These are phyloP conservation scores for Papilio aristodemus DNA, from an alignment of 1,140 invertebrate species.

Conservation along the genomic window DNA sequence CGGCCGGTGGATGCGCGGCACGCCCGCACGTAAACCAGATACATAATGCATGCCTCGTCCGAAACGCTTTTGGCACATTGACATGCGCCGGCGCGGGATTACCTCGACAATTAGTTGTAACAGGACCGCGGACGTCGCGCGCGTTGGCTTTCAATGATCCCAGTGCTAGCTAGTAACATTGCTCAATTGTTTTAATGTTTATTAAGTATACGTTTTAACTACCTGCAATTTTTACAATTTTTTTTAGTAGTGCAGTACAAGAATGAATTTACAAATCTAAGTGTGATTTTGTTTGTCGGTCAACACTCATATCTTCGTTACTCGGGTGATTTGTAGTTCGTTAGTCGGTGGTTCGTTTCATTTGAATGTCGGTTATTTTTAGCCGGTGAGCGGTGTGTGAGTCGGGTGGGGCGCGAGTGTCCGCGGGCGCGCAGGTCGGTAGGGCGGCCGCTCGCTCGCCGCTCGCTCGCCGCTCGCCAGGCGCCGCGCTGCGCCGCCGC, in stretches of 20 bases:
- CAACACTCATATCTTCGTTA: not conserved
- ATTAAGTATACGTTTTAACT: no score
- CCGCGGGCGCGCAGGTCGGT: no score
- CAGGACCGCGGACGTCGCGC: not conserved
- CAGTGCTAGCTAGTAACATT: not conserved
- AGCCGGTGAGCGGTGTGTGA: slow-evolving; percentile 1
- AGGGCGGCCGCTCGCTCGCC: not conserved
- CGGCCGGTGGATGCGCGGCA: slow-evolving; percentile 13
- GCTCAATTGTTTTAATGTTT: not conserved
- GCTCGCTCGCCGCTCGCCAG: not conserved
- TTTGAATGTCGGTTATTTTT: not conserved
- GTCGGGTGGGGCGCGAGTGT: slow-evolving; percentile 43
- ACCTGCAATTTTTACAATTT: no score
- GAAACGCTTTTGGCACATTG: slow-evolving; percentile 28
- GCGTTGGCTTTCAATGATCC: slow-evolving; percentile 1
- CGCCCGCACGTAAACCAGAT: slow-evolving; percentile 17
- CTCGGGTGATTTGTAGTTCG: not conserved
- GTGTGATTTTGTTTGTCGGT: not conserved
- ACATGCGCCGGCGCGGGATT: slow-evolving; percentile 18
- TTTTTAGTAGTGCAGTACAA: no score
- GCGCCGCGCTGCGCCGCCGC: slow-evolving; percentile 18
- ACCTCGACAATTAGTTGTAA: slow-evolving; percentile 27
- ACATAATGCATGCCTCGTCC: slow-evolving; percentile 30
- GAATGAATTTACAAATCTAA: not conserved
- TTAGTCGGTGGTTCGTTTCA: not conserved